Percentiles rank a stretch among this genome's conserved stretches.
Conservation (phyloP, 1,140 invertebrate species). For the Holcopasites calliopsidis region DNA sequence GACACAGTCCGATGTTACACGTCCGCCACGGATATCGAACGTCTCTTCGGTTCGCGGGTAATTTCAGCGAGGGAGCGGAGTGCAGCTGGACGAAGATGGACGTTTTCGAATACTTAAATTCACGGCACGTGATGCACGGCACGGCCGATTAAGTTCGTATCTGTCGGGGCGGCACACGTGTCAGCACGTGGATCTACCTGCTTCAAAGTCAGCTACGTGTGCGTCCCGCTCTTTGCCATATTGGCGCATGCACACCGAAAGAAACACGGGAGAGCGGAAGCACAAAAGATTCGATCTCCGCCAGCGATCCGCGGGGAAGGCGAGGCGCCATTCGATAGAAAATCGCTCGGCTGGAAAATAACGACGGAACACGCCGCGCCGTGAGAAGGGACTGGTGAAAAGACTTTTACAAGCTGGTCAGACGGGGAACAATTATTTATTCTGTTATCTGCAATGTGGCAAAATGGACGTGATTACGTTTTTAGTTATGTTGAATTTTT, state of each 20-base stretch:
- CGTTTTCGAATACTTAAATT: constrained; percentile 47
- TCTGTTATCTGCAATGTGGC: background rate
- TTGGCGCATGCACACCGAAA: constrained; percentile 31
- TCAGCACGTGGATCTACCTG: constrained; percentile 69
- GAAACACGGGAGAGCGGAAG: constrained; percentile 39
- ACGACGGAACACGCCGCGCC: constrained; percentile 43
- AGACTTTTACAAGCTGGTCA: too few species aligned
- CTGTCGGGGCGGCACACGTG: constrained; percentile 60
- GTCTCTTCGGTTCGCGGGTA: background rate
- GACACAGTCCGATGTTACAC: background rate
- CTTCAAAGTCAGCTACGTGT: constrained; percentile 69
- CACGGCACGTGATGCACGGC: constrained; percentile 44
- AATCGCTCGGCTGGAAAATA: constrained; percentile 63
- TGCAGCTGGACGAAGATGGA: constrained; percentile 26
- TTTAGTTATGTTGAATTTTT: too few species aligned
- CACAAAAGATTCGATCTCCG: constrained; percentile 62
- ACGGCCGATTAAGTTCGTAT: constrained; percentile 53
- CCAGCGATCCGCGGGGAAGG: constrained; percentile 9
- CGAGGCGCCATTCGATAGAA: constrained; percentile 69
- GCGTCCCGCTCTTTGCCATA: constrained; percentile 40
- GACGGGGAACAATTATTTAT: too few species aligned
- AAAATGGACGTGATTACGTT: background rate
- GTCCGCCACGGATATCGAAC: background rate
- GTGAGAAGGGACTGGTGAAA: constrained; percentile 31
- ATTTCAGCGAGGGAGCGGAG: background rate